Evolutionary conservation across 2,113 vertebrate species (phyloP).

Genomic region (Scomber colias): DNA sequence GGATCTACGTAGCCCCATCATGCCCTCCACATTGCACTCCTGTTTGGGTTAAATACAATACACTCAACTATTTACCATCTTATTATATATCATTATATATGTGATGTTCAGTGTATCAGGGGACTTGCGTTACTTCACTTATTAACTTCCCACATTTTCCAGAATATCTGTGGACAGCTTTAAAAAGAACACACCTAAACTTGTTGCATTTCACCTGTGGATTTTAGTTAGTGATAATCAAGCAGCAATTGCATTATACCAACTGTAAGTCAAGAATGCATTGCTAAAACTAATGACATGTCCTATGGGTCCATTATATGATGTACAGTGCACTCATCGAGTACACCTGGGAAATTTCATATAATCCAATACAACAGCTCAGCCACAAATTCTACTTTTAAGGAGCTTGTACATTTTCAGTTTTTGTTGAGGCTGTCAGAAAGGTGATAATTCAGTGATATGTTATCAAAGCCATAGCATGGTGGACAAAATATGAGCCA

Average conservation of each 20-base stretch:
- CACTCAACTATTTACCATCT: neutral
- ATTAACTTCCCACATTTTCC: neutral
- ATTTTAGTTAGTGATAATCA: neutral
- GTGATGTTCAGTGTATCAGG: neutral
- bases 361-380: too few relatives aligned
- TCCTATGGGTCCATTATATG: neutral
- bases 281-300: neutral
- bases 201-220: too few relatives aligned
- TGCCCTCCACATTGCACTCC: neutral
- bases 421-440: too few relatives aligned
- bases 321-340: too few relatives aligned
- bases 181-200: too few relatives aligned
- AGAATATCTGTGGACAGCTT: neutral
- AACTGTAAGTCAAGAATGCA: neutral
- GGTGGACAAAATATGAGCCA: too few relatives aligned
- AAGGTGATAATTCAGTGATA: too few relatives aligned
- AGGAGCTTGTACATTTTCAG: too few relatives aligned
- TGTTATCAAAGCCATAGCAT: too few relatives aligned
- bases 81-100: neutral
- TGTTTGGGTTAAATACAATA: slow-evolving; percentile 5
- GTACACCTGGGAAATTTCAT: too few relatives aligned
- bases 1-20: neutral
- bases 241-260: neutral
- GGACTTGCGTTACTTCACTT: neutral
- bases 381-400: too few relatives aligned